Percentiles rank a stretch among this genome's conserved stretches.
These are phyloP conservation scores for Pantelozetes paolii DNA, from an alignment of 2,888 invertebrate genomes.

Conservation along the genomic window DNA sequence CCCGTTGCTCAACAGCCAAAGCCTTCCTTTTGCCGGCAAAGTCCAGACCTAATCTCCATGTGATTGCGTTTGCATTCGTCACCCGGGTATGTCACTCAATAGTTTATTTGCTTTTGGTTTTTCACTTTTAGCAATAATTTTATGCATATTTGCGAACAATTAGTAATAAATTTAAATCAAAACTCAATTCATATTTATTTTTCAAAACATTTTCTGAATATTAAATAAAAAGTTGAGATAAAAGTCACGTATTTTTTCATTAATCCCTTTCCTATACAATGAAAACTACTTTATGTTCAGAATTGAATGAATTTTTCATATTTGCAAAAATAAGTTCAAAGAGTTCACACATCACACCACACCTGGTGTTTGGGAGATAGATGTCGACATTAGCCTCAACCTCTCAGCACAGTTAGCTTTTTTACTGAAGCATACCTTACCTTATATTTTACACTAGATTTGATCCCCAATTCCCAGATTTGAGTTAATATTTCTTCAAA, in stretches of 20 bases:
- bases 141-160: constrained; percentile 1
- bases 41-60: constrained; percentile 72
- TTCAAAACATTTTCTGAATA: neutral
- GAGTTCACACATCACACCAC: neutral
- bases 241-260: constrained; percentile 6
- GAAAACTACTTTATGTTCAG: neutral
- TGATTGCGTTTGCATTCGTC: constrained; percentile 75
- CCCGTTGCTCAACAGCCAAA: constrained; percentile 81
- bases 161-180: neutral
- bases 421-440: too few species aligned
- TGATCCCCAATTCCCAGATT: too few species aligned
- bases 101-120: neutral
- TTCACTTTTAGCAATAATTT: neutral
- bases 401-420: neutral
- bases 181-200: neutral
- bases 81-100: constrained; percentile 59
- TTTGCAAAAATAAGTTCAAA: neutral
- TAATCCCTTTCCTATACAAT: neutral
- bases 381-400: neutral
- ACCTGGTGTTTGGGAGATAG: neutral
- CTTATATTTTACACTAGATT: too few species aligned
- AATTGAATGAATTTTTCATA: neutral
- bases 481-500: too few species aligned
- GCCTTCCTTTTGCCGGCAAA: constrained; percentile 77
- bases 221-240: neutral